Base-by-base conservation (phyloP, 2,888 invertebrate species). In the Tenthredo amoena region DNA sequence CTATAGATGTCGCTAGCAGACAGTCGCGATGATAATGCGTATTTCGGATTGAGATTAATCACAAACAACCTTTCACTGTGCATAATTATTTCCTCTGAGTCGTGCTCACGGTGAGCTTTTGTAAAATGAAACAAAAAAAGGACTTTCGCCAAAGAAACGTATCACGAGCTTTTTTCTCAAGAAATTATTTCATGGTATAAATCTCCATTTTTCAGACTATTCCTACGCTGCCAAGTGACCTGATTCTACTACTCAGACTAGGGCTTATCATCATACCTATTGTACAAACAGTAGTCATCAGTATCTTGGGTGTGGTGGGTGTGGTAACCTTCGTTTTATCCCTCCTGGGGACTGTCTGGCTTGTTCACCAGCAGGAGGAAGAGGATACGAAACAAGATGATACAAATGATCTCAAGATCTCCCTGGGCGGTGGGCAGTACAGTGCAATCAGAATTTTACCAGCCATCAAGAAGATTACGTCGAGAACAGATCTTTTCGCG, bases 371-470 rank as follows among this genome's bases (percentile, higher is more conserved):
- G 76, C 90, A 92, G 72, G 87, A 88, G 2, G 85, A 85, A 9
- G 90, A 89, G 1, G 87, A 85, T 31, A 84, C 85, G 10, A 90
- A 89, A 43, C 89, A 90, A 74, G 88, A 90, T 10, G 92, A 93
- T 31, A 92, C 91, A 81, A 86, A 88, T 10, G 93, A 93, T 84
- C 88, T 92, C 15, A 91, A 91, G 87, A 91, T 93, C 90, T 91
- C 93, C 0, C 88, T 93, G 31, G 92, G 91, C 21, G 92, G 92
- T 68, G 92, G 92, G 0, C 93, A 92, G 74, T 92, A 93, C 85
- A 91, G 92, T 31, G 90, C 93, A 1, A 93, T 93, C 55, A 90
- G 90, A 83, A 92, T 93, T 86, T 86, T 93, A n/a, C 92, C 93
- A 2, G 90, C 92, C 0, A 90, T 93, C 5, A 92, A 91, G 86